Percentiles rank a stretch among this genome's conserved stretches.
Evolutionary conservation across 2,113 vertebrate species (phyloP).

Genomic region (Ifrita kowaldi): DNA sequence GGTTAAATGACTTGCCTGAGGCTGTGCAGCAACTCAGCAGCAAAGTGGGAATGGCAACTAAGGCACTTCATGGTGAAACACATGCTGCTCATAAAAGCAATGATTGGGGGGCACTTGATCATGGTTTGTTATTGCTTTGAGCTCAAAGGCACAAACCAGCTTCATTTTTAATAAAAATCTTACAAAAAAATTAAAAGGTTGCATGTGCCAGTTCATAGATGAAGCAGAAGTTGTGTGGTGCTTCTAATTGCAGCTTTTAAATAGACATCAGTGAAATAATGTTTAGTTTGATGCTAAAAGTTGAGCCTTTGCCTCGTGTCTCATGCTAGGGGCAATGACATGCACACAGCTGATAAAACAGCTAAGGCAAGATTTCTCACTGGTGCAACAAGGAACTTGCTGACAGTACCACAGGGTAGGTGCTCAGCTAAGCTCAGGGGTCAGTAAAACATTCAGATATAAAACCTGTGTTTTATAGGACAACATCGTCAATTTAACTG

Average conservation of each 20-base stretch:
- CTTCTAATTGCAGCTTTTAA: neutral
- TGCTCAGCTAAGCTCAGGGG: neutral
- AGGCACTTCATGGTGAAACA: neutral
- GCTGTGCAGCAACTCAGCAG: neutral
- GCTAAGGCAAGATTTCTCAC: neutral
- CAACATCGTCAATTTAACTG: neutral
- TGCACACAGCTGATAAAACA: neutral
- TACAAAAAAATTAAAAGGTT: neutral
- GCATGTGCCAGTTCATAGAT: neutral
- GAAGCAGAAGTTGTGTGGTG: neutral
- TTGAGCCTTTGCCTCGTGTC: neutral
- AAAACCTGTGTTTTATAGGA: neutral
- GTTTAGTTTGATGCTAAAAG: neutral
- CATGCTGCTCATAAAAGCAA: neutral
- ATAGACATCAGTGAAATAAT: neutral
- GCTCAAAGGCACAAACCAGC: neutral
- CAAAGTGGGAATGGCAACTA: neutral
- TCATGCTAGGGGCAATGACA: neutral
- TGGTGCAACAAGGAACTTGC: neutral
- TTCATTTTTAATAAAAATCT: neutral
- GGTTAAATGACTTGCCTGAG: neutral
- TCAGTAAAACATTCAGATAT: neutral
- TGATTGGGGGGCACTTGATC: accelerated
- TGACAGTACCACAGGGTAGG: neutral
- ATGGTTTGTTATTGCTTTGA: neutral